phyloP scores from a whole-genome alignment of 2,797 vertebrate species.

The Argentina silus region DNA sequence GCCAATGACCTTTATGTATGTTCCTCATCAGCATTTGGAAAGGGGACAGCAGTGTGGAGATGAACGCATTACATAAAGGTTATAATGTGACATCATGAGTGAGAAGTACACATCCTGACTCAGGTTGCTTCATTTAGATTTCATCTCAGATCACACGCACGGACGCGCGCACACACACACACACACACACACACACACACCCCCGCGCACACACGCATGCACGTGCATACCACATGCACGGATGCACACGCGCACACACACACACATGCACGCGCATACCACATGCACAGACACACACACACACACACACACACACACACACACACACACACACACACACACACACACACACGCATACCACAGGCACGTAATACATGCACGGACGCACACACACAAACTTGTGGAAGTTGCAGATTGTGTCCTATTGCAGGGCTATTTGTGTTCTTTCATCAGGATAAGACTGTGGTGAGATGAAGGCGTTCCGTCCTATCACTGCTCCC shows the following conservation, averaged over 20 bases:
- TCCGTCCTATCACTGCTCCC: no score
- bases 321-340: not conserved
- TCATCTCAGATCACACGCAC: no score
- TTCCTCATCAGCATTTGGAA: slow-evolving; percentile 49
- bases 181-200: not conserved
- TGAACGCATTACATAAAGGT: slow-evolving; percentile 53
- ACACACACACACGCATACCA: not conserved
- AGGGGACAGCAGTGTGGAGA: slow-evolving; percentile 53
- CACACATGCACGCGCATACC: no score
- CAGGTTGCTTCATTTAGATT: not conserved
- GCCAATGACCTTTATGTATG: slow-evolving; percentile 44
- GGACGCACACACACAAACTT: not conserved
- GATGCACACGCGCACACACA: no score
- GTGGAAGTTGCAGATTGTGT: not conserved
- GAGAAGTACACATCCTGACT: not conserved
- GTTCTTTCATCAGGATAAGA: no score
- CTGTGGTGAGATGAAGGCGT: no score
- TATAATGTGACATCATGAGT: not conserved
- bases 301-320: no score
- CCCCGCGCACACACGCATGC: not conserved
- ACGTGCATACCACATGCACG: no score
- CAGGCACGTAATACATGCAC: no score
- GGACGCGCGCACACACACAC: no score
- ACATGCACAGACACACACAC: no score
- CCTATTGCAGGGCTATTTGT: not conserved